Base-by-base conservation (phyloP, 1,140 invertebrate genomes). In the Elymnias hypermnestra region DNA sequence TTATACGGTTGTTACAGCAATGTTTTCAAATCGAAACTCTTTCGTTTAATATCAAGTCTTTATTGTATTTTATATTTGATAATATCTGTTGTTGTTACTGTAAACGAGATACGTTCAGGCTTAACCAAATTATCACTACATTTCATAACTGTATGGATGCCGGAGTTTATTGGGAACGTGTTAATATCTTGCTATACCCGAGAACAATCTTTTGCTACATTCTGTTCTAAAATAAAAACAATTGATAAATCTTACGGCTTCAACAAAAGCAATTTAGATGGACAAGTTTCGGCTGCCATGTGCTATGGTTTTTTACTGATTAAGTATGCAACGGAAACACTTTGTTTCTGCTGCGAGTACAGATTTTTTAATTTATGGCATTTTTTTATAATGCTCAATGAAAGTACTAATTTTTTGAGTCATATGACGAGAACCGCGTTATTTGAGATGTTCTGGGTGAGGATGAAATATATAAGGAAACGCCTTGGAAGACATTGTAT, bases 1-100 rank as follows among this genome's bases (percentile, higher is more conserved):
- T 19, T 37, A 13, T 45, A 36, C 31, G 42, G 42, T n/a, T 45
- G 19, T 37, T 37, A 36, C 5, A 26, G 33, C 23, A 15, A 26
- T 10, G 2, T 37, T 2, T 35, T 35, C 7, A 22, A 29, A 9
- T 36, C 42, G 5, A 38, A 39, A 22, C 1, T 47, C 4, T 15
- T 47, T 6, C 7, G 35, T 7, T 10, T 38, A 8, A 15, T 39
- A 18, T 6, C 25, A 10, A 39, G 35, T 28, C 22, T 14, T 2
- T 37, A 47, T 7, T 47, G 44, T 17, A 5, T 22, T 6, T 17
- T 17, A 8, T 40, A 48, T 18, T 13, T 15, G 5, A 12, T 17
- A 25, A 12, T 39, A 10, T 25, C 5, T 5, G 5, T 22, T 31
- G 13, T 10, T 4, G 31, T 33, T 3, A 10, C 31, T 15, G 31